phyloP scores from a whole-genome alignment of 30 jellyfish, hydroid and myxozoan genomes.

The Clytia hemisphaerica region DNA sequence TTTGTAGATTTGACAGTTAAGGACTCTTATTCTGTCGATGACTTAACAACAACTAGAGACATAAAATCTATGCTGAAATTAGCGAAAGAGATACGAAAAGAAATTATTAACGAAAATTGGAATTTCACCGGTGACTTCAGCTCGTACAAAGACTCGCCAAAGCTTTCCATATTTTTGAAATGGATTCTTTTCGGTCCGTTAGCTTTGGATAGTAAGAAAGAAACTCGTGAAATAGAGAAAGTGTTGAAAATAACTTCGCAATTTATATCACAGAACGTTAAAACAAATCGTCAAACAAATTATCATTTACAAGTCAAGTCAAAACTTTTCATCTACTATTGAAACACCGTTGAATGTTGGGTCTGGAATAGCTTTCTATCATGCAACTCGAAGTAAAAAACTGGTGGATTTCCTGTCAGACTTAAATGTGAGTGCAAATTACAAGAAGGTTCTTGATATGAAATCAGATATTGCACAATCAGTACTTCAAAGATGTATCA shows the following conservation, averaged over 20 bases:
- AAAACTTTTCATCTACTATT: too few species aligned
- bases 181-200: conserved; percentile 3
- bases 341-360: conserved; percentile 8
- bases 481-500: background rate
- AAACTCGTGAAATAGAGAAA: background rate
- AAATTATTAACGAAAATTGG: background rate
- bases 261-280: conserved; percentile 1
- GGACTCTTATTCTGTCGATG: background rate
- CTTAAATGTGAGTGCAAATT: background rate
- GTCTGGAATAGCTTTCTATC: background rate
- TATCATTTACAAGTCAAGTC: background rate
- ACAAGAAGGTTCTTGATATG: conserved; percentile 7
- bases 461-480: background rate
- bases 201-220: background rate
- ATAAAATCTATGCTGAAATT: background rate
- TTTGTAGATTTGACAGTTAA: background rate
- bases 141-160: background rate
- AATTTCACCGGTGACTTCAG: background rate
- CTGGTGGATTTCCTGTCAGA: conserved; percentile 8
- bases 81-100: background rate
- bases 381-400: background rate
- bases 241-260: background rate
- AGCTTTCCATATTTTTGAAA: background rate
- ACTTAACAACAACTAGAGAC: background rate
- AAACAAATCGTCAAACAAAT: background rate